These are phyloP conservation scores for Habrosyne pyritoides DNA, from an alignment of 2,888 invertebrate genomes.

Conservation along the genomic window DNA sequence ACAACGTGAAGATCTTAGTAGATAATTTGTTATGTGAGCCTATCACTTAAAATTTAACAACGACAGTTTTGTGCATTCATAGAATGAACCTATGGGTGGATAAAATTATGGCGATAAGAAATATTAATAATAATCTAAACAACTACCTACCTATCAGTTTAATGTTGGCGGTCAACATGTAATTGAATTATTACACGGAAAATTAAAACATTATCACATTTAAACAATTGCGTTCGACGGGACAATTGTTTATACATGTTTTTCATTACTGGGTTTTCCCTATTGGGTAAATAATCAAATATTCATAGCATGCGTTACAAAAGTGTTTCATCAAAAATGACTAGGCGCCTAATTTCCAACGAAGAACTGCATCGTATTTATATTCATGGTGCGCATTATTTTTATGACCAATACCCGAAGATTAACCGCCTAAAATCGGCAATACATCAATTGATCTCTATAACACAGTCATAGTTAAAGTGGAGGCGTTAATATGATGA, in stretches of 20 bases:
- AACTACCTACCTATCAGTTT: background rate
- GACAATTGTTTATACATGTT: slow-evolving; percentile 4
- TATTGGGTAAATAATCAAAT: slow-evolving; percentile 1
- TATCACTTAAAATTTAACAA: no score
- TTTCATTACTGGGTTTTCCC: slow-evolving; percentile 5
- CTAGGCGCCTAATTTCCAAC: slow-evolving; percentile 15
- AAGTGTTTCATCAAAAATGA: slow-evolving; percentile 2
- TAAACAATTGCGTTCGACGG: slow-evolving; percentile 4
- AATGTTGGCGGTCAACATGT: background rate
- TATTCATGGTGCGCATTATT: background rate
- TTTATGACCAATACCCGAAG: background rate
- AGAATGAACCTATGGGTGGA: background rate
- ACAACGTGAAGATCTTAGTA: no score
- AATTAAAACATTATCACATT: slow-evolving; percentile 4
- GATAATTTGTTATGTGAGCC: background rate
- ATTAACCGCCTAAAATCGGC: background rate
- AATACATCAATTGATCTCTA: slow-evolving; percentile 11
- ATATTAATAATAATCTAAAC: background rate
- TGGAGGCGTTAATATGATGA: slow-evolving; percentile 49
- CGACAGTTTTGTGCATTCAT: background rate
- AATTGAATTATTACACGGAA: slow-evolving; percentile 2
- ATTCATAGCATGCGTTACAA: background rate
- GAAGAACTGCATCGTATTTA: slow-evolving; percentile 8
- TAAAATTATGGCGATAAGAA: background rate
- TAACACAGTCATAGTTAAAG: slow-evolving; percentile 7